Percentiles rank a stretch among this genome's conserved stretches.
phyloP scores from a whole-genome alignment of 2,113 vertebrate species.

The Channa argus region DNA sequence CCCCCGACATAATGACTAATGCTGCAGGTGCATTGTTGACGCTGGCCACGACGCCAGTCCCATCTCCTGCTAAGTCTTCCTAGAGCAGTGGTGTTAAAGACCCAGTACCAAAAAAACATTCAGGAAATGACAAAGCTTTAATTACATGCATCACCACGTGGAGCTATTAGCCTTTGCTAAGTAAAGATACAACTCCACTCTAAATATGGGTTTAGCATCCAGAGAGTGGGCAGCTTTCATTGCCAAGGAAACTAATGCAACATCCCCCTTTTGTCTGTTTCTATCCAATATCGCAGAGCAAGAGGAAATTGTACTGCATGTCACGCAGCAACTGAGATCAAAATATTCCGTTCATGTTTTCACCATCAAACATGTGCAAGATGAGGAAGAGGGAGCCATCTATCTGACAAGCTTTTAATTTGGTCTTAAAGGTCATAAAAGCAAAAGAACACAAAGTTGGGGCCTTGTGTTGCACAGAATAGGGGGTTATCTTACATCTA shows the following conservation, averaged over 20 bases:
- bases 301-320: slow-evolving; percentile 55
- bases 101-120: slow-evolving; percentile 35
- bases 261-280: slow-evolving; percentile 43
- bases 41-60: not conserved
- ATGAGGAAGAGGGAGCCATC: not conserved
- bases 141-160: slow-evolving; percentile 61
- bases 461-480: not conserved
- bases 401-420: not conserved
- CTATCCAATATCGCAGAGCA: slow-evolving; percentile 45
- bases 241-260: slow-evolving; percentile 71
- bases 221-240: slow-evolving; percentile 55
- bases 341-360: slow-evolving; percentile 56
- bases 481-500: slow-evolving; percentile 16
- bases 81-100: slow-evolving; percentile 29
- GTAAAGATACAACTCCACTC: slow-evolving; percentile 54
- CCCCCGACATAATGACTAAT: slow-evolving; percentile 11
- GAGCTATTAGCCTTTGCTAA: slow-evolving; percentile 57
- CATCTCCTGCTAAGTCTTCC: slow-evolving; percentile 19
- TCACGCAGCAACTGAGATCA: slow-evolving; percentile 34
- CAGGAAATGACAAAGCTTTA: slow-evolving; percentile 64
- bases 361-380: slow-evolving; percentile 46
- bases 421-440: slow-evolving; percentile 32
- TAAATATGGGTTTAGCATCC: slow-evolving; percentile 56
- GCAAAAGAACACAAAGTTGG: slow-evolving; percentile 3
- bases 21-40: slow-evolving; percentile 47